Evolutionary conservation across 2,888 invertebrate species (phyloP), one percentile per base, ranked within the genome.

Genomic region (Andrena minutula): DNA sequence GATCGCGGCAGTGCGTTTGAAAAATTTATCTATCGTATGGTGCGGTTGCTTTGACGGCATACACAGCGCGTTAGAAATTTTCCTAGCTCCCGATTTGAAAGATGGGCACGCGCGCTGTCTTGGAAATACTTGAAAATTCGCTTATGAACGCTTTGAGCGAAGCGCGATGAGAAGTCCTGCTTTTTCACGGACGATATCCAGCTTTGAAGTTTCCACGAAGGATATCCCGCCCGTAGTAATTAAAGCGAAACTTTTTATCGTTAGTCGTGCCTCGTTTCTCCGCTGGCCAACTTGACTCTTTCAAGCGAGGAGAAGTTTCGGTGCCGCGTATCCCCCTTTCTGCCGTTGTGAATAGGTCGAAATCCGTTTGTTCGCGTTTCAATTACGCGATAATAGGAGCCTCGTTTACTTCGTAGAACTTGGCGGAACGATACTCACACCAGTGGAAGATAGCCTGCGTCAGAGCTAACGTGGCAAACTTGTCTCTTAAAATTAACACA

Each of bases 161-260:
- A 30, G 53, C 16, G 49, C 51, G 60, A 64, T 28, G 65, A 73
- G 58, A 72, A 30, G 35, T 70, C 61, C 47, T 47, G 20, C 66
- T 74, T 75, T 74, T 75, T 71, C 78, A 64, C 68, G 58, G 73
- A 68, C 74, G 86, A 86, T 87, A 80, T 85, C 87, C 75, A 72
- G 76, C 83, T 80, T 80, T 87, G 71, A 86, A 83, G 83, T 87
- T 81, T 63, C 68, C 49, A 12, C 68, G 74, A 53, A 65, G 63
- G 81, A 76, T 79, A 85, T 81, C 75, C 63, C 61, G 64, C 76
- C 83, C 64, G 41, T 85, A 81, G 87, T 78, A 87, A 87, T 87
- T 85, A 87, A 87, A 81, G 80, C 60, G 80, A 87, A 87, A 87
- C 87, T 87, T 83, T 85, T 85, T 87, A 87, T 88, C 86, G 82